A percentile compares a stretch with the other conserved stretches of the same genome.
Evolutionary conservation across 2,888 invertebrate species (phyloP).

Genomic region (Tanypteryx hageni): DNA sequence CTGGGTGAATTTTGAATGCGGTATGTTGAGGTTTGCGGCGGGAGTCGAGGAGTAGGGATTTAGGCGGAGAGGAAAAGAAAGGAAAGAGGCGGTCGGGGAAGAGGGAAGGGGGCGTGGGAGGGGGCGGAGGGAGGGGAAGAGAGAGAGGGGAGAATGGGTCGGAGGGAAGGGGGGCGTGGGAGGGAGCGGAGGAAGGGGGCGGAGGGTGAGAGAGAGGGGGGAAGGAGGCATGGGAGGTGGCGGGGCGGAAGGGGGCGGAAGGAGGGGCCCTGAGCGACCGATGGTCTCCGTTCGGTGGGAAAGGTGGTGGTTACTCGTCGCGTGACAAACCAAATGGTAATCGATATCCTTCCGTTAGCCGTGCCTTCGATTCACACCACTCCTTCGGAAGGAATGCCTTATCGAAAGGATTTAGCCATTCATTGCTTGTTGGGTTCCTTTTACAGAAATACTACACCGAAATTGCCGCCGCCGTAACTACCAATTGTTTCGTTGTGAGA

Average conservation of each 20-base stretch:
- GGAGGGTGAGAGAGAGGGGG: neutral
- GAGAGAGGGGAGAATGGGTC: neutral
- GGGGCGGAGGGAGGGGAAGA: neutral
- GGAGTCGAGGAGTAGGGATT: no score
- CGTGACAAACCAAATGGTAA: slow-evolving; percentile 60
- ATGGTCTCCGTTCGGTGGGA: neutral
- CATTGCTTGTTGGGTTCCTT: slow-evolving; percentile 40
- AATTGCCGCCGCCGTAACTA: slow-evolving; percentile 4
- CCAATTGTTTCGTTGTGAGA: neutral
- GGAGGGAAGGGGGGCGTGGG: neutral
- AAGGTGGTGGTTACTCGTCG: slow-evolving; percentile 39
- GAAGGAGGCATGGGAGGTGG: neutral
- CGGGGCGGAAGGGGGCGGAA: neutral
- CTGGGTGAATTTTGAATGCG: no score
- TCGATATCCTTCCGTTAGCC: slow-evolving; percentile 38
- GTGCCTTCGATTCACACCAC: slow-evolving; percentile 1
- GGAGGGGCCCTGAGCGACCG: neutral
- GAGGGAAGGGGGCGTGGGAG: neutral
- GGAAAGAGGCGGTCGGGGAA: no score
- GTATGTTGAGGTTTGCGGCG: no score
- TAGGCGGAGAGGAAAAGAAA: no score
- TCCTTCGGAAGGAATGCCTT: neutral
- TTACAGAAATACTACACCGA: neutral
- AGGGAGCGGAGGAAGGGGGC: neutral
- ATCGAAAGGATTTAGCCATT: slow-evolving; percentile 40